Conservation (phyloP, 37 sponge, comb jelly and placozoan species). For the Aplysina aerophoba region DNA sequence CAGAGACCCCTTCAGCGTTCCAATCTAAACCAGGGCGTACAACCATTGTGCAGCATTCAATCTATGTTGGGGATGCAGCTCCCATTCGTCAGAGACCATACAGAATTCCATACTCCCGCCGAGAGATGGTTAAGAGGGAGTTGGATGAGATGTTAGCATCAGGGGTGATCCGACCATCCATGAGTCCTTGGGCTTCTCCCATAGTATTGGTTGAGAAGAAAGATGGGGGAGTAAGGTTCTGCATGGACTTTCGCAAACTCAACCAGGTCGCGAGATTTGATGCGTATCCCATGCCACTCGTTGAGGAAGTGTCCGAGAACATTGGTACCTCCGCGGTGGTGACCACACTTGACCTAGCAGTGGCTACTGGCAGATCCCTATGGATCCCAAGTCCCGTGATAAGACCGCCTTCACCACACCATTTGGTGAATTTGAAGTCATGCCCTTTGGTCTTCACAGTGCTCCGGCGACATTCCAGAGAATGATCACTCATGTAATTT, state of each 20-base stretch:
- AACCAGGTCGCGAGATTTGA: conserved; percentile 27
- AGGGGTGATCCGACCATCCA: conserved; percentile 8
- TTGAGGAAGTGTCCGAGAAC: neutral
- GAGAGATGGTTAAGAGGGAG: conserved; percentile 37
- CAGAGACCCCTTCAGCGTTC: conserved; percentile 10
- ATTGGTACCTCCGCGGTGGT: neutral
- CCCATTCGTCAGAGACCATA: conserved; percentile 40
- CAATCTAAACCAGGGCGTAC: neutral
- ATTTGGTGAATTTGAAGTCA: conserved; percentile 24
- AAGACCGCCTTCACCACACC: conserved; percentile 29
- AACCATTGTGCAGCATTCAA: neutral
- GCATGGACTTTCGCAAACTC: conserved; percentile 12
- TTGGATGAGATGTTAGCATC: conserved; percentile 9
- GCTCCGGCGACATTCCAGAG: conserved; percentile 19
- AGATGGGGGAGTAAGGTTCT: conserved; percentile 3
- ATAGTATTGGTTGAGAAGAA: conserved; percentile 10
- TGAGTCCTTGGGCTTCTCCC: conserved; percentile 37
- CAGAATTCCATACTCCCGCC: conserved; percentile 11
- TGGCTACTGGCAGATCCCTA: conserved; percentile 22
- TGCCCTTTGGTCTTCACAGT: conserved; percentile 22
- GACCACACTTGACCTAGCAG: conserved; percentile 27
- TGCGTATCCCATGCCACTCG: conserved; percentile 22
- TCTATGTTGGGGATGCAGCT: conserved; percentile 2
- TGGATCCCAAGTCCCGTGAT: neutral
- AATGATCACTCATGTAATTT: neutral